Conservation (phyloP, 2,113 vertebrate genomes). For the Felis catus region DNA sequence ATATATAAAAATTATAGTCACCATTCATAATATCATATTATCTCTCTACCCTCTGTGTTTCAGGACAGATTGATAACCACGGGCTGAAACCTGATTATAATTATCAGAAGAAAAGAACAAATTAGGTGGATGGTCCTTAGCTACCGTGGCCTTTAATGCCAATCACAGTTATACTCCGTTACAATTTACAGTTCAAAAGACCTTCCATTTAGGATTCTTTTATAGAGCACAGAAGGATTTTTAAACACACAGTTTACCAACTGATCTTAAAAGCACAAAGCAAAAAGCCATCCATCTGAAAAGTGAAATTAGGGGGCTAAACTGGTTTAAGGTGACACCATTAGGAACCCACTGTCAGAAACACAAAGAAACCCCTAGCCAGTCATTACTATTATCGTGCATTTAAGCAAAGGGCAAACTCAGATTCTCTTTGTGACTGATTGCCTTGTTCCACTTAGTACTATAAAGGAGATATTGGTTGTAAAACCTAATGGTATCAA, state of each 20-base stretch:
- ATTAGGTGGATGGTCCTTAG: constrained; percentile 72
- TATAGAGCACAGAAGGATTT: constrained; percentile 40
- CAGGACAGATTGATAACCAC: constrained; percentile 76
- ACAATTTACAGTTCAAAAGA: constrained; percentile 38
- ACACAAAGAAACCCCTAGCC: constrained; percentile 36
- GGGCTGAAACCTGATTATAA: constrained; percentile 78
- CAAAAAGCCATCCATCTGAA: constrained; percentile 25
- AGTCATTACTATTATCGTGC: not conserved
- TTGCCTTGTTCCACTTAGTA: constrained; percentile 67
- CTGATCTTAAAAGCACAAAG: constrained; percentile 49
- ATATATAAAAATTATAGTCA: constrained; percentile 77
- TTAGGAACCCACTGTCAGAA: not conserved
- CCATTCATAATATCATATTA: constrained; percentile 67
- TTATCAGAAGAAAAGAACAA: constrained; percentile 80
- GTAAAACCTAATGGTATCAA: constrained; percentile 72
- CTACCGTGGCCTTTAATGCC: constrained; percentile 54
- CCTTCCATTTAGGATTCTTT: constrained; percentile 44
- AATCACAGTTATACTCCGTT: constrained; percentile 48
- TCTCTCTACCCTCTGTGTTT: constrained; percentile 72
- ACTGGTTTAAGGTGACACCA: not conserved
- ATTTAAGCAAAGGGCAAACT: constrained; percentile 54
- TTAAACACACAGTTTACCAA: constrained; percentile 31
- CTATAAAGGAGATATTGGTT: constrained; percentile 70
- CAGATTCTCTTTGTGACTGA: constrained; percentile 65
- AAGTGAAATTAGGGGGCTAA: not conserved